Evolutionary conservation across 2,888 invertebrate genomes (phyloP).

Genomic region (Acronicta psi): DNA sequence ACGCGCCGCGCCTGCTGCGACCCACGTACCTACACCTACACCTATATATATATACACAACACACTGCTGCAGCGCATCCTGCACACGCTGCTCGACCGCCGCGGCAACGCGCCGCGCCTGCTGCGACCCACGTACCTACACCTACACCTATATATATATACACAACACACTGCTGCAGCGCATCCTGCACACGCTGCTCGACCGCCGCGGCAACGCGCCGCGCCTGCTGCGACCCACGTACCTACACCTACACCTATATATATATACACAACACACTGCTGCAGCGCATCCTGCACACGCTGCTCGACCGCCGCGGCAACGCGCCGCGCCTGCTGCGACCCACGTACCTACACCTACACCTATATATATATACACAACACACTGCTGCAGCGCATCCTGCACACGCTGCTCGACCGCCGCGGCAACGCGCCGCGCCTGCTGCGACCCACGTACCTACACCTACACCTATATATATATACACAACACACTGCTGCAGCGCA

Average conservation of each 20-base stretch:
- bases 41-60: background rate
- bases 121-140: conserved; percentile 78
- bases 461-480: background rate
- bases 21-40: conserved; percentile 77
- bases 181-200: conserved; percentile 98
- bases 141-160: background rate
- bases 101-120: conserved; percentile 93
- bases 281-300: conserved; percentile 98
- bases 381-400: conserved; percentile 97
- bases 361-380: background rate
- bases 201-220: conserved; percentile 94
- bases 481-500: conserved; percentile 94
- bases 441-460: conserved; percentile 76
- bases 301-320: conserved; percentile 97
- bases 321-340: conserved; percentile 90
- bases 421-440: conserved; percentile 92
- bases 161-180: conserved; percentile 93
- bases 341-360: conserved; percentile 73
- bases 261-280: conserved; percentile 88
- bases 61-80: conserved; percentile 96
- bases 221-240: conserved; percentile 89
- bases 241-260: conserved; percentile 27
- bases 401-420: conserved; percentile 97
- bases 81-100: conserved; percentile 97
- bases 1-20: conserved; percentile 91